A percentile compares a stretch with the other conserved stretches of the same genome.
These are phyloP conservation scores for Myotis yumanensis DNA, from an alignment of 2,113 vertebrate species.

Conservation along the genomic window DNA sequence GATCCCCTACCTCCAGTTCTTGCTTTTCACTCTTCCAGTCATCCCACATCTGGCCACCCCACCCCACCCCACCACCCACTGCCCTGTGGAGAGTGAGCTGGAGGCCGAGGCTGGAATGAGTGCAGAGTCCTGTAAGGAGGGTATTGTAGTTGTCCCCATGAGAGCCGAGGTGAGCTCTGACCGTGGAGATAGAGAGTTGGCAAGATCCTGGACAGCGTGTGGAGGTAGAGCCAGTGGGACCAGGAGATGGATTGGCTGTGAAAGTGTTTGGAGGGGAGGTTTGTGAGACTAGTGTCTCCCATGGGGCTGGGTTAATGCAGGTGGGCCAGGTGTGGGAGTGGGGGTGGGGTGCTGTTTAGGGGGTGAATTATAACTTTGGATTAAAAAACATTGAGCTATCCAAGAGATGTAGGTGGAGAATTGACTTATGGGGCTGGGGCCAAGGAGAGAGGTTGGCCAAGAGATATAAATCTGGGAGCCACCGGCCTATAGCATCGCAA, in stretches of 20 bases:
- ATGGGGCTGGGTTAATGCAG: background rate
- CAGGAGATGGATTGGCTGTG: background rate
- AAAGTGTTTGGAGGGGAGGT: background rate
- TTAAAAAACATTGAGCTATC: background rate
- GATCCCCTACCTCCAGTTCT: background rate
- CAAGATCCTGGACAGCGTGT: background rate
- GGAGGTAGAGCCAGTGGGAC: background rate
- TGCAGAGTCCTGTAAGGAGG: background rate
- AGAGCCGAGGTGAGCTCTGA: background rate
- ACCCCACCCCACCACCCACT: background rate
- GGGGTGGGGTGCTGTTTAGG: background rate
- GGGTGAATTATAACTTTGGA: background rate
- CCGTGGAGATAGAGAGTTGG: background rate
- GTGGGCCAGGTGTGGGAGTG: background rate
- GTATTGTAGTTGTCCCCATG: background rate
- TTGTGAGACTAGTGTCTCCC: background rate
- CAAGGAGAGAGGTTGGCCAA: background rate
- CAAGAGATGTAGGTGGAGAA: background rate
- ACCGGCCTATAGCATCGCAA: background rate
- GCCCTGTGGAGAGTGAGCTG: background rate
- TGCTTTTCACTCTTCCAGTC: background rate
- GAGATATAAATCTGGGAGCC: background rate
- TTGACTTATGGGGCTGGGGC: background rate
- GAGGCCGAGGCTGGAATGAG: background rate
- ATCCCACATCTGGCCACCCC: background rate